Evolutionary conservation across 2,113 vertebrate species (phyloP).

Genomic region (Delphinapterus leucas): DNA sequence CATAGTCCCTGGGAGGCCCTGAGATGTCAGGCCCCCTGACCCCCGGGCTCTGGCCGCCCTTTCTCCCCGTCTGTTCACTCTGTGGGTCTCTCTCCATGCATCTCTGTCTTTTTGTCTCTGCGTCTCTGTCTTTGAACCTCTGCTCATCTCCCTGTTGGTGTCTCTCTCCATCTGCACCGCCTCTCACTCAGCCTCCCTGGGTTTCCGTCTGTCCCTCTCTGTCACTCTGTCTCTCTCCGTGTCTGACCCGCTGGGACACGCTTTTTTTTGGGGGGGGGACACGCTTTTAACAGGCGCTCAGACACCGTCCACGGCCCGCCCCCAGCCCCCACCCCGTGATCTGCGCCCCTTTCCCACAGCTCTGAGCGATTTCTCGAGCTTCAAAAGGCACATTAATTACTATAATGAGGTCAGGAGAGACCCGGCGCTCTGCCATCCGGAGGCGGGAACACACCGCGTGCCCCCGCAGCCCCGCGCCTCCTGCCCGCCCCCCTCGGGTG

Average conservation of each 20-base stretch:
- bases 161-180: background rate
- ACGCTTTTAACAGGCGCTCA: accelerated
- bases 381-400: slow-evolving; percentile 85
- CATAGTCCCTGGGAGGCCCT: background rate
- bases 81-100: background rate
- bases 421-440: slow-evolving; percentile 70
- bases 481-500: background rate
- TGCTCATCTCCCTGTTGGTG: background rate
- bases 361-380: slow-evolving; percentile 76
- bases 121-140: background rate
- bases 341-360: slow-evolving; percentile 69
- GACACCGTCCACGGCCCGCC: slow-evolving; percentile 16
- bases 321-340: slow-evolving; percentile 55
- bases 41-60: background rate
- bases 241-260: background rate
- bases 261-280: background rate
- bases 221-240: background rate
- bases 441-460: background rate
- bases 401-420: slow-evolving; percentile 86
- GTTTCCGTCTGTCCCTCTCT: background rate
- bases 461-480: background rate
- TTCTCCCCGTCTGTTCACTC: background rate
- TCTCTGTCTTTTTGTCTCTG: background rate
- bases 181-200: background rate
- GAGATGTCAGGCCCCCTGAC: background rate